phyloP scores from a whole-genome alignment of 2,888 invertebrate species.

The Epinotia nisella region DNA sequence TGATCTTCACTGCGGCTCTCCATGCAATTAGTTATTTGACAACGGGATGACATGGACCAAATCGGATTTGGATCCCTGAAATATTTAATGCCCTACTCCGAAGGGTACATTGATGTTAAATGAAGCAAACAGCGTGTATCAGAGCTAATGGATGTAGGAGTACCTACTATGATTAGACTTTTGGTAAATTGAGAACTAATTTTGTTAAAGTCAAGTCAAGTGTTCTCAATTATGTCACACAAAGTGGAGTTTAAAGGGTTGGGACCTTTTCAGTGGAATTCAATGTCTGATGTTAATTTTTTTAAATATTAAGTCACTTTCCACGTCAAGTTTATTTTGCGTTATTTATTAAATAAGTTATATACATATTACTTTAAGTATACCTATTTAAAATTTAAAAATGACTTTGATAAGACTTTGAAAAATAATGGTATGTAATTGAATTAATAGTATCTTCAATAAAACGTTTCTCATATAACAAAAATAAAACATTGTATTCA shows the following conservation, averaged over 20 bases:
- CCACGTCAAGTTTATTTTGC: too few relatives aligned
- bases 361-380: too few relatives aligned
- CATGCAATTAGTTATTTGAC: conserved; percentile 57
- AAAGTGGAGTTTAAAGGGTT: background rate
- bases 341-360: too few relatives aligned
- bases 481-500: too few relatives aligned
- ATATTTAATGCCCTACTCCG: conserved; percentile 48
- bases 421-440: too few relatives aligned
- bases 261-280: background rate
- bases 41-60: conserved; percentile 45
- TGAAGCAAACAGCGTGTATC: conserved; percentile 39
- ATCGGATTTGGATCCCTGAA: conserved; percentile 39
- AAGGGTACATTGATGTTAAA: conserved; percentile 45
- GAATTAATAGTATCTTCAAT: too few relatives aligned
- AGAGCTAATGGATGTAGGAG: conserved; percentile 13
- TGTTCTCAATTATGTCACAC: background rate
- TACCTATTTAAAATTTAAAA: too few relatives aligned
- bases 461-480: too few relatives aligned
- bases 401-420: too few relatives aligned
- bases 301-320: too few relatives aligned
- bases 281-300: too few relatives aligned
- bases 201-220: background rate
- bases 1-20: background rate
- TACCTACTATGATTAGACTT: conserved; percentile 4
- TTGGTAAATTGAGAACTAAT: conserved; percentile 9